Evolutionary conservation across 2,113 vertebrate species (phyloP).

Genomic region (Varanus komodoensis): DNA sequence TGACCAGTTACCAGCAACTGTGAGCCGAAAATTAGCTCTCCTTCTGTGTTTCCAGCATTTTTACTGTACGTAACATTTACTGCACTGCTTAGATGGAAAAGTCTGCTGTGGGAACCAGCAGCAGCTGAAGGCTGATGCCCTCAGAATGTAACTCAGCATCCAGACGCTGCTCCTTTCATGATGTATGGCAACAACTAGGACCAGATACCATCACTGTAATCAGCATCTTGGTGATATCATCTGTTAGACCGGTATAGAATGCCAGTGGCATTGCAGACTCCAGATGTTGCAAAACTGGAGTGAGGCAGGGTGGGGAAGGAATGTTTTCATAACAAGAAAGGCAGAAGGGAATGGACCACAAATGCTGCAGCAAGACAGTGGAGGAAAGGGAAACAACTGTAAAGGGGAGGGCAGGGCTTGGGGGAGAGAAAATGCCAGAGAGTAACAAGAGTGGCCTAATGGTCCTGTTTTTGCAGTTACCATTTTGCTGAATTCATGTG

Average conservation of each 20-base stretch:
- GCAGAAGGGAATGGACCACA: neutral
- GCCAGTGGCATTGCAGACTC: constrained; percentile 26
- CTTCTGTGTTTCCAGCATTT: neutral
- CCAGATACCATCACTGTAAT: constrained; percentile 25
- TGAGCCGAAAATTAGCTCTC: neutral
- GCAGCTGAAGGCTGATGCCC: constrained; percentile 9
- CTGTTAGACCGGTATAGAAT: constrained; percentile 13
- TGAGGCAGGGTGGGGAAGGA: neutral
- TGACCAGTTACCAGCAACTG: neutral
- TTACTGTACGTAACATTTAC: constrained; percentile 2
- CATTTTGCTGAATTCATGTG: neutral
- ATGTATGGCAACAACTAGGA: constrained; percentile 36
- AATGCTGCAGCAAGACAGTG: neutral
- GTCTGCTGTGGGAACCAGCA: constrained; percentile 2
- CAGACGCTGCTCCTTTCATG: constrained; percentile 14
- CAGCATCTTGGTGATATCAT: neutral
- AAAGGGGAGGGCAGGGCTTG: neutral
- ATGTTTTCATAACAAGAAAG: neutral
- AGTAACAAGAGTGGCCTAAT: neutral
- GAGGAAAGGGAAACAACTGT: neutral
- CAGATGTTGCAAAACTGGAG: constrained; percentile 1
- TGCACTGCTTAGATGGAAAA: neutral
- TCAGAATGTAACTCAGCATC: neutral
- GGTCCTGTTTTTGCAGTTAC: neutral
- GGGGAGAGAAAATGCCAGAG: neutral